Base-by-base conservation (phyloP, 2,797 vertebrate species). In the Phyllotis vaccarum region DNA sequence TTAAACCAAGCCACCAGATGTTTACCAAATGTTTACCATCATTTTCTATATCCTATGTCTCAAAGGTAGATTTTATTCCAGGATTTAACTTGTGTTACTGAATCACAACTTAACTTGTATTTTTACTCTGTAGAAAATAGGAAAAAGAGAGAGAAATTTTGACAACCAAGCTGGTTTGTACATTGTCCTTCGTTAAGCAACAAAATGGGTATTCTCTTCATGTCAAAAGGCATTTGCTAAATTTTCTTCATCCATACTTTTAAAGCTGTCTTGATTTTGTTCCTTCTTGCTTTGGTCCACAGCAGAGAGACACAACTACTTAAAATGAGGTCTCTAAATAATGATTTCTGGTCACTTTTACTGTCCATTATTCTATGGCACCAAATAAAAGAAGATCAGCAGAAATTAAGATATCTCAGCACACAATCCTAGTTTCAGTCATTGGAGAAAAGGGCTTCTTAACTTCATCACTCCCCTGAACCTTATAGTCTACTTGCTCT, bases 311-410 rank as follows among this genome's bases (percentile, higher is more conserved):
- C 49, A 22, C n/a, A 1, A 91, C 82, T 76, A 79, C 46, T 80
- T 12, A 95, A 95, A 96, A 79, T 83, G 52, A 85, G 72, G 75
- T 93, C 29, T 93, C 85, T 94, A 83, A 72, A 70, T 86, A 70
- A 97, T 64, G 54, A 78, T 49, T 93, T 81, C 22, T 68, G 76
- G 43, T 72, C 89, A 95, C 93, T 96, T n/a, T 86, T 91, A 70
- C 16, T 94, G 34, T 66, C 31, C 52, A 86, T 16, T 95, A 72
- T 95, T 95, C 74, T 91, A n/a, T 52, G 31, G 87, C 86, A 93
- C 21, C 43, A 52, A 93, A 60, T 90, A 91, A 93, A 70, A 94
- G 49, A 97, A 96, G 95, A 70, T 43, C 29, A 40, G 68, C 90
- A 89, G 58, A 83, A 93, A 89, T 49, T 88, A 87, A 83, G 93